These are phyloP conservation scores for Lycopodina hypogea DNA, from an alignment of 37 sponge, comb jelly and placozoan genomes.

Conservation along the genomic window DNA sequence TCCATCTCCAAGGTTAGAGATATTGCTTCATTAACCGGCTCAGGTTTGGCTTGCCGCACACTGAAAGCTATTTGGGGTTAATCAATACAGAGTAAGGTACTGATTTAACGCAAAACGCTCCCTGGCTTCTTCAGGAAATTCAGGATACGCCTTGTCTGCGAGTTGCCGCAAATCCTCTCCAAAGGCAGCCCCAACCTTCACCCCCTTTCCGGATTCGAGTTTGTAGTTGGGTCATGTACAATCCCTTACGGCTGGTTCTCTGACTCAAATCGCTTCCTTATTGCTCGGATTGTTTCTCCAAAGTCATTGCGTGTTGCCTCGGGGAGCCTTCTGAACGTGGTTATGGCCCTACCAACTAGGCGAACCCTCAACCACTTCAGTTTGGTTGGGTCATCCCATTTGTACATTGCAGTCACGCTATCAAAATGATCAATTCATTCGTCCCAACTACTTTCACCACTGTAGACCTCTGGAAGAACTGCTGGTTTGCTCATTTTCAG, in stretches of 20 bases:
- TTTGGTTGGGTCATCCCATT: no score
- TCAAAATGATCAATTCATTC: no score
- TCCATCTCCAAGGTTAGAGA: constrained; percentile 51
- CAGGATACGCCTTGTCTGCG: constrained; percentile 42
- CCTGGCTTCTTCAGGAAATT: constrained; percentile 14
- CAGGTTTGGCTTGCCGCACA: constrained; percentile 41
- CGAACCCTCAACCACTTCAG: no score
- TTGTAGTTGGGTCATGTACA: constrained; percentile 36
- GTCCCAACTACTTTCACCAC: constrained; percentile 25
- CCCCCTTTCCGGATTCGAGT: constrained; percentile 17
- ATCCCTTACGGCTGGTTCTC: constrained; percentile 17
- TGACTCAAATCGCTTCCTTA: no score
- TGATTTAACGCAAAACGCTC: constrained; percentile 25
- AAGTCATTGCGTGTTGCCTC: constrained; percentile 17
- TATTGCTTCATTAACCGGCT: no score
- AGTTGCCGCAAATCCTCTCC: no score
- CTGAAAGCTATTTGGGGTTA: constrained; percentile 34
- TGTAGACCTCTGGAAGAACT: no score
- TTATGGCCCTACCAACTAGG: constrained; percentile 19
- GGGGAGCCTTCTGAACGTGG: constrained; percentile 8
- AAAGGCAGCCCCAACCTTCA: constrained; percentile 42
- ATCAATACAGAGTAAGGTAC: constrained; percentile 20
- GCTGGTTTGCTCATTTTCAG: no score
- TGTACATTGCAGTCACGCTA: no score
- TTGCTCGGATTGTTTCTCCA: no score